These are phyloP conservation scores for Anoplius nigerrimus DNA, from an alignment of 2,888 invertebrate species.

Conservation along the genomic window DNA sequence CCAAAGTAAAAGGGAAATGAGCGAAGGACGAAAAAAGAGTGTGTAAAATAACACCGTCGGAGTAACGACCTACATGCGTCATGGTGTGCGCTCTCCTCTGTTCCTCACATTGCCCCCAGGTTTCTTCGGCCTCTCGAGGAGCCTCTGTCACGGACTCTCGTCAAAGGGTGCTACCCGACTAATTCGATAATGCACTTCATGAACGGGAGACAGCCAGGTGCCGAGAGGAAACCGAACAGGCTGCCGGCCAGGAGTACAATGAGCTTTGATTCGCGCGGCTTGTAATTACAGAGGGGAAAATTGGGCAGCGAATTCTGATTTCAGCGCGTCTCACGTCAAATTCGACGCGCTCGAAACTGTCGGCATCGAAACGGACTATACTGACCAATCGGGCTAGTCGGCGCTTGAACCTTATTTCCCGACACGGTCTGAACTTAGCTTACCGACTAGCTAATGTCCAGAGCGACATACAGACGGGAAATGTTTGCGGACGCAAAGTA, in stretches of 20 bases:
- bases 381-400: too few species aligned
- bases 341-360: background rate
- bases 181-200: slow-evolving; percentile 57
- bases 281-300: slow-evolving; percentile 63
- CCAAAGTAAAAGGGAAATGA: background rate
- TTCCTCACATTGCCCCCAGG: background rate
- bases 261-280: slow-evolving; percentile 62
- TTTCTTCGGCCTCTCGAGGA: slow-evolving; percentile 26
- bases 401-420: too few species aligned
- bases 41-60: slow-evolving; percentile 50
- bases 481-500: too few species aligned
- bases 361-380: too few species aligned
- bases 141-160: slow-evolving; percentile 19
- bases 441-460: too few species aligned
- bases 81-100: slow-evolving; percentile 11
- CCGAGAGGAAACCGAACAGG: background rate
- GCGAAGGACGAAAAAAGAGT: slow-evolving; percentile 21
- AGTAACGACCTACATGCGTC: slow-evolving; percentile 43
- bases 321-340: slow-evolving; percentile 11
- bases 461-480: too few species aligned
- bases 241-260: slow-evolving; percentile 1
- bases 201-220: slow-evolving; percentile 10
- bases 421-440: too few species aligned
- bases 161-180: slow-evolving; percentile 53
- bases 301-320: slow-evolving; percentile 60